Base-by-base conservation (phyloP, 2,113 vertebrate genomes). In the Tyto alba region DNA sequence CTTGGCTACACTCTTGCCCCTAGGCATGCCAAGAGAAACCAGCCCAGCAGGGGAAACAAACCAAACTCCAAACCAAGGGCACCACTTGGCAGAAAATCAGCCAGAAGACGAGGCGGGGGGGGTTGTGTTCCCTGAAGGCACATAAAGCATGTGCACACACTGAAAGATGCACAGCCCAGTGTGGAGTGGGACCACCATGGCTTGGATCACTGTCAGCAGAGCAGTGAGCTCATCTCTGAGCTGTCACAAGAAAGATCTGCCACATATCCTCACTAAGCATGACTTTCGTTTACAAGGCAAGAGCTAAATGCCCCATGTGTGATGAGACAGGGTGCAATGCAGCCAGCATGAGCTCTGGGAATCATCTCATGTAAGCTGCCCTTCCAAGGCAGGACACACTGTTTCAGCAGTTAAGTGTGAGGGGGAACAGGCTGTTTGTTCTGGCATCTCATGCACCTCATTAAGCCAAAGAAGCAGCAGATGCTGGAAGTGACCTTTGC, bases 101-200 rank as follows among this genome's bases (percentile, higher is more conserved):
- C 3, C 43, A 47, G 60, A 20, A 18, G 29, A 40, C 45, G 60
- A 60, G 62, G 29, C 11, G 8, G 23, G n/a, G 6, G 9, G 34
- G 11, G 68, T 13, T 66, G 45, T 1, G 0, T 21, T 47, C 20
- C 7, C 7, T 47, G 43, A 40, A 43, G 64, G 47, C 56, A 41
- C 12, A 9, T 17, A 30, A n/a, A 59, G 59, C 41, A n/a, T 2
- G 1, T 10, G 12, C 45, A n/a, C 23, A 17, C 32, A 12, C 22
- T 20, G 13, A 32, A 40, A 20, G 21, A 68, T 63, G 25, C 34
- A 38, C 9, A 68, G 56, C 21, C 30, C 45, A 62, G 74, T 27
- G 1, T 1, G 0, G 27, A 62, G 18, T 0, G 0, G 23, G 13
- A 27, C 25, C 76, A 60, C 14, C n/a, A 3, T 0, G 16, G 47